Evolutionary conservation across 2,797 vertebrate genomes (phyloP), one percentile per base, ranked within the genome.

Genomic region (Sebastes variabilis): DNA sequence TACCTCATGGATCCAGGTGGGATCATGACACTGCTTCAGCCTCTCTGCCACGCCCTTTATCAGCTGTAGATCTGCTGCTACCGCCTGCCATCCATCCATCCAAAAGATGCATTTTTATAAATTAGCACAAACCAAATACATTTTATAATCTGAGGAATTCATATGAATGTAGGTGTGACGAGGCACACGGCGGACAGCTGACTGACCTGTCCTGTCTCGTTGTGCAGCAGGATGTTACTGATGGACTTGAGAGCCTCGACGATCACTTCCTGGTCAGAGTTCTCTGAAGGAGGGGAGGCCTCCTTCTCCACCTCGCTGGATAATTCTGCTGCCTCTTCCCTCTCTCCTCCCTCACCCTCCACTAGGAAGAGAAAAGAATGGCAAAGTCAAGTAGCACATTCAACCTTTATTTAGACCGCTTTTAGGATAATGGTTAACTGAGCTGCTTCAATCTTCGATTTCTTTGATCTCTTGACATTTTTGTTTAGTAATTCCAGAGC

Each of bases 201-300:
- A 49, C 46, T 49, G 38, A 94, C 95, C 96, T 97, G 97, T 0
- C 96, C 97, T 3, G 25, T 76, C 0, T 92, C 59, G 27, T 95
- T 98, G 96, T 97, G 98, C 62, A 99, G 95, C 79, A 98, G 94
- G 0, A 98, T 94, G 91, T 99, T 99, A 93, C 97, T 98, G 73
- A 99, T 94, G 76, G 97, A 97, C 88, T 99, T 99, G 12, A 99
- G 96, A 5, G 97, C 95, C 82, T 99, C 98, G 22, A 97, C 94
- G 4, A 97, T 96, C 1, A 96, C 96, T 1, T 97, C 97, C 93
- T 95, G 89, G 87, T 98, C 97, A 0, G 94, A 89, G 30, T 95
- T 91, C 77, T 96, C 95, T 7, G 89, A 88, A 0, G 90, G 71
- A 78, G 76, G 73, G 2, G 86, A 73, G 16, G 86, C 91, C 86